phyloP scores from a whole-genome alignment of 2,797 vertebrate species.

The Myiotriccus ornatus region DNA sequence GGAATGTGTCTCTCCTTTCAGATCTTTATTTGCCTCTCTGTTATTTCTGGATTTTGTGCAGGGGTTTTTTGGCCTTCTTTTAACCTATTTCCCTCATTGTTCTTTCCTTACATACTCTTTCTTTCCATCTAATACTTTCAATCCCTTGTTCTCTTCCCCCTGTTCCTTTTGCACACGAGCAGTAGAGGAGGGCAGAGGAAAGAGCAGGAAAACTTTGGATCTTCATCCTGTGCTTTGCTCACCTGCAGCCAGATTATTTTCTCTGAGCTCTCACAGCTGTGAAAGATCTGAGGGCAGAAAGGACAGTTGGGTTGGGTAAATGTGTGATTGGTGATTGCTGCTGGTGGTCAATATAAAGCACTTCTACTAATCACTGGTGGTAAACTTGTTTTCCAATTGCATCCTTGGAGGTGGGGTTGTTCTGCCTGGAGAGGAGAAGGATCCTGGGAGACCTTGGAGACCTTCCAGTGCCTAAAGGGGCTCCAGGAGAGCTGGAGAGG shows the following conservation, averaged over 20 bases:
- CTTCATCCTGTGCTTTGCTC: neutral
- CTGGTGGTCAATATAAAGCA: neutral
- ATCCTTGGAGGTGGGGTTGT: neutral
- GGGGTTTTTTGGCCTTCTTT: neutral
- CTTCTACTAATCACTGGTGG: neutral
- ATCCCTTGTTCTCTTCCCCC: neutral
- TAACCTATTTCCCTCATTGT: neutral
- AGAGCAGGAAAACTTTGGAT: neutral
- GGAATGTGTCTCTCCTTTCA: neutral
- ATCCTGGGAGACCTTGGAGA: neutral
- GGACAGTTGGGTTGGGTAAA: neutral
- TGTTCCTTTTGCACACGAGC: neutral
- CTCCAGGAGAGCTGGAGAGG: neutral
- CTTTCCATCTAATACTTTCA: neutral
- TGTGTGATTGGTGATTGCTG: neutral
- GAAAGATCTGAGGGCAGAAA: neutral
- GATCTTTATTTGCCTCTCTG: neutral
- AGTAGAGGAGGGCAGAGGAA: neutral
- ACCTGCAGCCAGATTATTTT: neutral
- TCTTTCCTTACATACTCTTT: neutral
- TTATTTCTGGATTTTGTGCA: neutral
- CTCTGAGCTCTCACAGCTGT: neutral
- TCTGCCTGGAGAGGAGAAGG: neutral
- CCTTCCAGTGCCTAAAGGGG: neutral
- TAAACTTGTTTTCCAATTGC: neutral